Evolutionary conservation across 1,140 invertebrate species (phyloP), one percentile per base, ranked within the genome.

Genomic region (Carcinoscorpius rotundicauda): DNA sequence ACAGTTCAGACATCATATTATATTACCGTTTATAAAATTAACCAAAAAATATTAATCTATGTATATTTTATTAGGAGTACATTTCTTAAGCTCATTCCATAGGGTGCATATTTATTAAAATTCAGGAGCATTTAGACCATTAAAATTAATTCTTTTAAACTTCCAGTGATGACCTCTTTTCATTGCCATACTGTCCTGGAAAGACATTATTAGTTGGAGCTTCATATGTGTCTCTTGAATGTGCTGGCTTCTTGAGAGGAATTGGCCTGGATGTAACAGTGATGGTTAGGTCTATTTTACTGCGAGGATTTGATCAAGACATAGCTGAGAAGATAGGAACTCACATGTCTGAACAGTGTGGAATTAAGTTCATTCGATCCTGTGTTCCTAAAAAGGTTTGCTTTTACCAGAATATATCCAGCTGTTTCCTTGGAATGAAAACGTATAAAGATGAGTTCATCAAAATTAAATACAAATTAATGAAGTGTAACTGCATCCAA

Each of bases 231-330:
- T 91, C 94, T 59, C 79, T 99, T 63, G 96, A 99, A 78, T 98
- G 95, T 81, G 95, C 94, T 62, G 96, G 95, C 3, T 98, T 97
- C 76, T 79, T 97, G 29, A 85, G 87, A 72, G 91, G 87, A 6
- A 77, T 98, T 57, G 94, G 69, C 10, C 56, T 72, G 9, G 69
- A 74, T 67, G 68, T 71, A 6, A 71, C 72, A 6, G 70, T 76
- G 4, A 74, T 81, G 79, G 77, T 93, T 0, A 82, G 96, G 3
- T 98, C 95, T 0, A 88, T 98, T 68, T 82, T 96, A n/a, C 80
- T 99, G 51, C 84, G 95, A 72, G 95, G 93, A 49, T 98, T 98
- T 78, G 96, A 99, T 81, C 93, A 94, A 78, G 91, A 98, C 81
- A 97, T 98, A 87, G 93, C 94, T 4, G 81, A 84, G 52, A 81